These are phyloP conservation scores for Paramuricea clavata DNA, from an alignment of 92 coral and sea anemone species.

Conservation along the genomic window DNA sequence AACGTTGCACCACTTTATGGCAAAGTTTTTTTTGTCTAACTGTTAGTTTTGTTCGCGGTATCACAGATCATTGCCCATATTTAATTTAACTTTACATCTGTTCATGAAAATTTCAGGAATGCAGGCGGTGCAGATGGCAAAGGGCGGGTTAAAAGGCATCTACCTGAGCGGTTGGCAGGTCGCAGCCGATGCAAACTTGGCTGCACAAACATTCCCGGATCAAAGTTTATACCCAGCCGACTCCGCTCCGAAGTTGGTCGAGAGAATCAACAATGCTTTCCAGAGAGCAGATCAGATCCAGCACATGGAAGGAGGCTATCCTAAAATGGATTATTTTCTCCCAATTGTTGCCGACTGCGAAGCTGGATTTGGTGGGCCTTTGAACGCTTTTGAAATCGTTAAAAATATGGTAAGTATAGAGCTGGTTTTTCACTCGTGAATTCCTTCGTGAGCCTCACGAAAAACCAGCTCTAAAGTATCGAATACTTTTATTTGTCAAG, in stretches of 20 bases:
- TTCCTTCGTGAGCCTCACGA: too few relatives aligned
- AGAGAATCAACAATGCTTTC: conserved; percentile 96
- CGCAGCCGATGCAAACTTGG: conserved; percentile 93
- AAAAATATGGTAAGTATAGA: conserved; percentile 84
- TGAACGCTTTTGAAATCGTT: conserved; percentile 92
- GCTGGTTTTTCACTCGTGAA: background rate
- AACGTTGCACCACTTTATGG: too few relatives aligned
- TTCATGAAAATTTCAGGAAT: conserved; percentile 71
- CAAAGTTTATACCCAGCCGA: conserved; percentile 96
- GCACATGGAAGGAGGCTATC: conserved; percentile 90
- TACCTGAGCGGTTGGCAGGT: conserved; percentile 99
- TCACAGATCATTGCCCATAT: too few relatives aligned
- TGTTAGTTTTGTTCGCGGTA: too few relatives aligned
- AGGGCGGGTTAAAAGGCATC: conserved; percentile 91
- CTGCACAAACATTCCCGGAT: conserved; percentile 95
- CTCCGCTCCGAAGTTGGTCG: conserved; percentile 94
- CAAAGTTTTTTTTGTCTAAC: too few relatives aligned
- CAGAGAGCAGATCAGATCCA: conserved; percentile 93
- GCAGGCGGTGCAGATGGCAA: conserved; percentile 98
- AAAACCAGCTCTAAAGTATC: too few relatives aligned
- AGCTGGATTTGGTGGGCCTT: conserved; percentile 99
- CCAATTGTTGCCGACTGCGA: conserved; percentile 98
- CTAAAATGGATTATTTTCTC: conserved; percentile 77
- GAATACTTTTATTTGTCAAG: too few relatives aligned
- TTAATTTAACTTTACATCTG: too few relatives aligned